A percentile compares a stretch with the other conserved stretches of the same genome.
These are phyloP conservation scores for Premnoplex brunnescens DNA, from an alignment of 2,797 vertebrate species.

Conservation along the genomic window DNA sequence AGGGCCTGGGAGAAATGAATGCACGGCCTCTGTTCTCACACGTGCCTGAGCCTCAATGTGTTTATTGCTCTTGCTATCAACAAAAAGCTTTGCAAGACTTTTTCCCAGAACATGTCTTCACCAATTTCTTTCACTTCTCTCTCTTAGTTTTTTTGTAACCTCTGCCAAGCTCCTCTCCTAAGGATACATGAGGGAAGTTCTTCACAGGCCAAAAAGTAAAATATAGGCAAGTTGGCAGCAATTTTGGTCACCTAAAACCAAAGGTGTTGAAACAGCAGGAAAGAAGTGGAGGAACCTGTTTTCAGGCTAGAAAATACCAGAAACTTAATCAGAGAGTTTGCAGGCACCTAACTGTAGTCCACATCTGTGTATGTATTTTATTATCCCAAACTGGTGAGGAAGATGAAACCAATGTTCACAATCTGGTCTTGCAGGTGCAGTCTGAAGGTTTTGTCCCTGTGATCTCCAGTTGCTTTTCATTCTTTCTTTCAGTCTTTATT, in stretches of 20 bases:
- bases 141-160: not conserved
- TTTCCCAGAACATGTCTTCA: not conserved
- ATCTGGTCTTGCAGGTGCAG: slow-evolving; percentile 50
- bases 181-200: not conserved
- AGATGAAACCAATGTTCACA: slow-evolving; percentile 71
- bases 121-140: not conserved
- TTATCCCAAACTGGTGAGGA: slow-evolving; percentile 38
- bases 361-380: not conserved
- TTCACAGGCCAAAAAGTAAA: not conserved
- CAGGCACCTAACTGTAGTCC: not conserved
- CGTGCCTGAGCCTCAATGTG: not conserved
- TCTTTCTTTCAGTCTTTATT: not conserved
- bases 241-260: not conserved
- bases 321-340: slow-evolving; percentile 15
- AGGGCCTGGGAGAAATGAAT: not conserved
- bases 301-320: not conserved
- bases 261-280: slow-evolving; percentile 17
- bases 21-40: not conserved
- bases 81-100: not conserved
- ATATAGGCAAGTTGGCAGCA: not conserved
- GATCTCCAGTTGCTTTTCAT: slow-evolving; percentile 57
- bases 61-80: not conserved
- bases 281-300: not conserved
- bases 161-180: not conserved
- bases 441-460: slow-evolving; percentile 27